Evolutionary conservation across 2,113 vertebrate species (phyloP).

Genomic region (Syngnathus typhle): DNA sequence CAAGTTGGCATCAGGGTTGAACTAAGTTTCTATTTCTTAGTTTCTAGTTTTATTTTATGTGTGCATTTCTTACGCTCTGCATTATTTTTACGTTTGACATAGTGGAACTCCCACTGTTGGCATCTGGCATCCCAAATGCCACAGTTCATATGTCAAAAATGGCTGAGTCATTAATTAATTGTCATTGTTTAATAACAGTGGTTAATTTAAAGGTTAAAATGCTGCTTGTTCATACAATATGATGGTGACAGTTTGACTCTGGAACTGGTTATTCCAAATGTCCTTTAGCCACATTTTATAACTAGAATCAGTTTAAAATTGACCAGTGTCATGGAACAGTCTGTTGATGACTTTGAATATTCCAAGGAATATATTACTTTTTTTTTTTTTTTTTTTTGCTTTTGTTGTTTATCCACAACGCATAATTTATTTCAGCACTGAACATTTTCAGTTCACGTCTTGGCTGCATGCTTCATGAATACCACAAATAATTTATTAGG

Average conservation of each 20-base stretch:
- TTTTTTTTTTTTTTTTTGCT: background rate
- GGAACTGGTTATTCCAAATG: background rate
- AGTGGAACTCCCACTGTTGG: background rate
- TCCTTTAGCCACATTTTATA: background rate
- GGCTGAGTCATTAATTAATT: too few species aligned
- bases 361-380: background rate
- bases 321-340: background rate
- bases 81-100: background rate
- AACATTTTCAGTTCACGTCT: background rate
- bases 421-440: background rate
- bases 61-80: background rate
- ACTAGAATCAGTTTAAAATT: background rate
- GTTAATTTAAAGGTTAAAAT: too few species aligned
- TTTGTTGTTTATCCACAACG: background rate
- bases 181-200: too few species aligned
- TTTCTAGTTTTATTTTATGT: background rate
- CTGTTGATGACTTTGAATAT: background rate
- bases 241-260: too few species aligned
- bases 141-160: too few species aligned
- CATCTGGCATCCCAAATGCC: too few species aligned
- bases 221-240: too few species aligned
- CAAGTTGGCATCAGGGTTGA: constrained; percentile 5
- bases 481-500: background rate
- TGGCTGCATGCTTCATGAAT: background rate
- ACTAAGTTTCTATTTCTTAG: background rate